These are phyloP conservation scores for Ptychadena robeensis DNA, from an alignment of 2,797 vertebrate species.

Conservation along the genomic window DNA sequence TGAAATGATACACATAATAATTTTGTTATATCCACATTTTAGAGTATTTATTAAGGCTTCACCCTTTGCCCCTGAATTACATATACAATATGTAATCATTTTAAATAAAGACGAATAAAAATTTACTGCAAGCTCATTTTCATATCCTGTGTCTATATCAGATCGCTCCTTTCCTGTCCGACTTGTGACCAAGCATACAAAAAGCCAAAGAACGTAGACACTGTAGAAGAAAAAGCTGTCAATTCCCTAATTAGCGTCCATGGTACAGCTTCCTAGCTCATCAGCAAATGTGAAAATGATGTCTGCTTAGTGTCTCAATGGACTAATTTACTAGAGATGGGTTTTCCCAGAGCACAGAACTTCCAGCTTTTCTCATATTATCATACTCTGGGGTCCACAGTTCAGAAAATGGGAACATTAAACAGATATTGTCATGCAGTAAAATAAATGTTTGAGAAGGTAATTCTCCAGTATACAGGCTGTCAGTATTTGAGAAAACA, in stretches of 20 bases:
- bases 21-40: too few species aligned
- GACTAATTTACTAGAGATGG: constrained; percentile 9
- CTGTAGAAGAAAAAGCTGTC: not conserved
- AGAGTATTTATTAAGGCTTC: too few species aligned
- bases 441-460: too few species aligned
- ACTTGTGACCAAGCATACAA: not conserved
- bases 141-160: not conserved
- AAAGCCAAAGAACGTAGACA: not conserved
- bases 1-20: too few species aligned
- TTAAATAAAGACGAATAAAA: too few species aligned
- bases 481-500: too few species aligned
- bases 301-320: not conserved
- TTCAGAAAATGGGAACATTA: not conserved
- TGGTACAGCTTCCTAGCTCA: not conserved
- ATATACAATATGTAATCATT: not conserved
- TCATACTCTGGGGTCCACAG: not conserved
- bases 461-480: too few species aligned
- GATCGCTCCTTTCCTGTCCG: not conserved
- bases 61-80: too few species aligned
- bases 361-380: not conserved
- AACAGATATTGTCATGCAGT: too few species aligned
- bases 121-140: not conserved
- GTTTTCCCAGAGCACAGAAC: not conserved
- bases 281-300: not conserved
- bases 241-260: not conserved